Percentiles rank a stretch among this genome's conserved stretches.
phyloP scores from a whole-genome alignment of 2,797 vertebrate species.

The Astyanax mexicanus region DNA sequence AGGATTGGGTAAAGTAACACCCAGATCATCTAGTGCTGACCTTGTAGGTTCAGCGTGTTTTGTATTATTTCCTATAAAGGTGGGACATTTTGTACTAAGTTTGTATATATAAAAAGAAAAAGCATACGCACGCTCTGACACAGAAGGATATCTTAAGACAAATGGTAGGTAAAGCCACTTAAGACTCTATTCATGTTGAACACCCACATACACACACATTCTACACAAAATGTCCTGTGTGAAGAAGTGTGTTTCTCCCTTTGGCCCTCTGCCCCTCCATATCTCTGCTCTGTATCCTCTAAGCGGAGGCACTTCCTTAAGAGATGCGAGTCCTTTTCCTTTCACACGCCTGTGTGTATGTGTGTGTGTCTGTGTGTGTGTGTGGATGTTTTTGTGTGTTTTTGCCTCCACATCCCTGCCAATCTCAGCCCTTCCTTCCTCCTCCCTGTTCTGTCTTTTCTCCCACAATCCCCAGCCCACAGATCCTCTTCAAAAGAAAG shows the following conservation, averaged over 20 bases:
- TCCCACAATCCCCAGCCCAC: constrained; percentile 45
- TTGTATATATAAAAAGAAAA: too few species aligned
- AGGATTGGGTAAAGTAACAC: too few species aligned
- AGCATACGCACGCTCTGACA: not conserved
- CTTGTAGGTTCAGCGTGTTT: not conserved
- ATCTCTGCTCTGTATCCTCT: constrained; percentile 45
- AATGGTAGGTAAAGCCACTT: constrained; percentile 10
- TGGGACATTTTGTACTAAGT: not conserved
- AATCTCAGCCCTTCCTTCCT: constrained; percentile 59
- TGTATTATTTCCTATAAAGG: not conserved
- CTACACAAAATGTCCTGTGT: constrained; percentile 24
- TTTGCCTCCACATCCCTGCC: constrained; percentile 48
- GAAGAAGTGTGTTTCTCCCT: constrained; percentile 38
- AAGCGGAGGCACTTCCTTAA: constrained; percentile 47
- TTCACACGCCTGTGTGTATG: constrained; percentile 52
- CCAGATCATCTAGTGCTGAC: too few species aligned
- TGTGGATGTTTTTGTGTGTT: constrained; percentile 9
- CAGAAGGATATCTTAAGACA: constrained; percentile 12
- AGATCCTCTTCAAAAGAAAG: constrained; percentile 29
- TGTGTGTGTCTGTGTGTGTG: constrained; percentile 5
- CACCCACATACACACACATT: not conserved
- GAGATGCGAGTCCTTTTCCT: constrained; percentile 50
- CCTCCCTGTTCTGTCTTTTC: constrained; percentile 41
- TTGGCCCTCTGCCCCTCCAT: constrained; percentile 36
- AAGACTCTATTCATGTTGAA: constrained; percentile 6